Percentiles rank a stretch among this genome's conserved stretches.
Evolutionary conservation across 2,888 invertebrate species (phyloP).

Genomic region (Drosophila lutescens): DNA sequence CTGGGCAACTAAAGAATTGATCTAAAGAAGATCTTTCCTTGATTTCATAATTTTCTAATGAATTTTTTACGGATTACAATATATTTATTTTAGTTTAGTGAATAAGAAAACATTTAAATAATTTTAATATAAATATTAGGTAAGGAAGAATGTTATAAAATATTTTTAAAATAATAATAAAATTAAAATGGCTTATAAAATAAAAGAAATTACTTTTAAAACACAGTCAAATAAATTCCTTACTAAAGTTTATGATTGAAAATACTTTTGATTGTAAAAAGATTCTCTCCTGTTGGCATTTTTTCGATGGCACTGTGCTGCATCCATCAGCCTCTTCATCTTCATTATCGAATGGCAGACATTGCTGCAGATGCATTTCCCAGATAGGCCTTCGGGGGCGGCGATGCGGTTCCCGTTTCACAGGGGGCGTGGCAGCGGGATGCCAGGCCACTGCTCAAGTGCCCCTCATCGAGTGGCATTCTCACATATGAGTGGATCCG

Average conservation of each 20-base stretch:
- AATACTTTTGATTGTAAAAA: background rate
- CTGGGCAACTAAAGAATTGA: background rate
- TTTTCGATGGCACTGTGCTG: background rate
- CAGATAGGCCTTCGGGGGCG: constrained; percentile 21
- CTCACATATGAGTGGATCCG: constrained; percentile 11
- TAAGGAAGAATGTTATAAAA: too few species aligned
- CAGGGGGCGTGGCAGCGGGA: background rate
- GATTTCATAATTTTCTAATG: too few species aligned
- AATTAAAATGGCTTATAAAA: too few species aligned
- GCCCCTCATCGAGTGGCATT: constrained; percentile 26
- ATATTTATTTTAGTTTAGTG: too few species aligned
- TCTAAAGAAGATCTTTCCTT: background rate
- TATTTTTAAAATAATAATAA: too few species aligned
- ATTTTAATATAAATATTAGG: too few species aligned
- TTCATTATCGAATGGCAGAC: constrained; percentile 17
- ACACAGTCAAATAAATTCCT: too few species aligned
- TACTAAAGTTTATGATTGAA: background rate
- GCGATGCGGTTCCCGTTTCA: background rate
- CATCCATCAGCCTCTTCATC: background rate
- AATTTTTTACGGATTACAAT: too few species aligned
- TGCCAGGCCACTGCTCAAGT: constrained; percentile 7
- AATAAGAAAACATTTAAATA: too few species aligned
- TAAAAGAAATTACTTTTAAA: too few species aligned
- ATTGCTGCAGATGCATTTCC: constrained; percentile 30
- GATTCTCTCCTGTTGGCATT: background rate